phyloP scores from a whole-genome alignment of 1,140 invertebrate species.

The Drosophila fuyamai region DNA sequence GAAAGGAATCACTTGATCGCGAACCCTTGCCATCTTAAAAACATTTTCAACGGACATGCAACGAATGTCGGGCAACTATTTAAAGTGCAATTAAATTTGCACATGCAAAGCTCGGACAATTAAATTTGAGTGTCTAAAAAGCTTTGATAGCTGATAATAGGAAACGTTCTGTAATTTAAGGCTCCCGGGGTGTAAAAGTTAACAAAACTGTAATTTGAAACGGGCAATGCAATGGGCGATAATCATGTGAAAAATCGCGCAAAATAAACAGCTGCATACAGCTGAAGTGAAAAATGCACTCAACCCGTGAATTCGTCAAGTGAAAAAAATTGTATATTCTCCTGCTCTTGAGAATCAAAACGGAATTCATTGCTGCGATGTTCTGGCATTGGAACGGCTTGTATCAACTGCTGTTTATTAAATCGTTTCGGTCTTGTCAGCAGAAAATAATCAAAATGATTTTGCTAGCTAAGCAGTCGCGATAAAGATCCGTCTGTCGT shows the following conservation, averaged over 20 bases:
- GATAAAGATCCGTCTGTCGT: conserved; percentile 18
- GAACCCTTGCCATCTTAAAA: neutral
- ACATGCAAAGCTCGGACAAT: conserved; percentile 51
- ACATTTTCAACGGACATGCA: conserved; percentile 20
- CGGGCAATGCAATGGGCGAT: conserved; percentile 24
- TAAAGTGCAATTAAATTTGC: conserved; percentile 42
- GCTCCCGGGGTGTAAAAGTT: conserved; percentile 32
- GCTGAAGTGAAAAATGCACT: conserved; percentile 35
- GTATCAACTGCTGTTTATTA: conserved; percentile 18
- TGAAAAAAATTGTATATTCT: conserved; percentile 3
- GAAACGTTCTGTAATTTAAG: conserved; percentile 14
- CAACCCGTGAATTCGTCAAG: conserved; percentile 6
- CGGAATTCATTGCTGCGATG: conserved; percentile 7
- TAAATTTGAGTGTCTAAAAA: conserved; percentile 36
- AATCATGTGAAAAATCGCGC: conserved; percentile 72
- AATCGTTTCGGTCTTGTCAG: conserved; percentile 57
- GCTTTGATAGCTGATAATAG: conserved; percentile 34
- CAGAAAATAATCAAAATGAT: conserved; percentile 39
- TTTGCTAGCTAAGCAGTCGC: conserved; percentile 39
- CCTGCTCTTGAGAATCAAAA: conserved; percentile 16
- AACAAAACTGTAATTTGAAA: conserved; percentile 66
- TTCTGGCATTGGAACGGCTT: conserved; percentile 21
- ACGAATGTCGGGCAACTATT: conserved; percentile 51
- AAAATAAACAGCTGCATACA: conserved; percentile 56
- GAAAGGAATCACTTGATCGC: conserved; percentile 11